These are phyloP conservation scores for Cerastis leucographa DNA, from an alignment of 2,888 invertebrate genomes.

Conservation along the genomic window DNA sequence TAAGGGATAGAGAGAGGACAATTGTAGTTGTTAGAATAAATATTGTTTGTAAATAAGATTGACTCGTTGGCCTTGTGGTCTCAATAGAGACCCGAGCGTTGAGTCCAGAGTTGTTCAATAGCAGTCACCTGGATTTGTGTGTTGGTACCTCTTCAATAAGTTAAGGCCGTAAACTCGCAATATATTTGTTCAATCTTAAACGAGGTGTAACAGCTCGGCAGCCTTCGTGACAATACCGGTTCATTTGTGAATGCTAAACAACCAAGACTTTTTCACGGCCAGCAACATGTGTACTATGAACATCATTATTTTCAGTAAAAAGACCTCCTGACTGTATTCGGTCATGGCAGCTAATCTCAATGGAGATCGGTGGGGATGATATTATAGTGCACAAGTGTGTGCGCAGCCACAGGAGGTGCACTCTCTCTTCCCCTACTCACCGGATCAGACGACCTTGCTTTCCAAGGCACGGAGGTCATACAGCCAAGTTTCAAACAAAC, in stretches of 20 bases:
- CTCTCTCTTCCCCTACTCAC: not conserved
- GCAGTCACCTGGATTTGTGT: not conserved
- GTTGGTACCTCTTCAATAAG: not conserved
- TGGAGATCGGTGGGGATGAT: not conserved
- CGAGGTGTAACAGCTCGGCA: no score
- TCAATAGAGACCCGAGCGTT: not conserved
- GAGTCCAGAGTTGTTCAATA: not conserved
- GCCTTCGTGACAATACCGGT: no score
- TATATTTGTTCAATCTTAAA: not conserved
- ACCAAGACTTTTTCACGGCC: not conserved
- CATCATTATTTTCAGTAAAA: not conserved
- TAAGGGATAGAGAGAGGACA: conserved; percentile 15
- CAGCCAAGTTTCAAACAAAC: no score
- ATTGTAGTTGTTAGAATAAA: conserved; percentile 15
- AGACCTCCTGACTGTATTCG: no score
- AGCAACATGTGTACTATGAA: not conserved
- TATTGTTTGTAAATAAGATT: conserved; percentile 2
- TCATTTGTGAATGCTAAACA: not conserved
- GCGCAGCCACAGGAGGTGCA: not conserved
- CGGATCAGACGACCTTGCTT: no score
- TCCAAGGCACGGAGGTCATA: no score
- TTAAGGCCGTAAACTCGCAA: not conserved
- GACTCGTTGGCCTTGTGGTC: not conserved
- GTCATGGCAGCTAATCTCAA: not conserved
- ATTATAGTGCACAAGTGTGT: not conserved